Evolutionary conservation across 2,797 vertebrate species (phyloP).

Genomic region (Notolabrus celidotus): DNA sequence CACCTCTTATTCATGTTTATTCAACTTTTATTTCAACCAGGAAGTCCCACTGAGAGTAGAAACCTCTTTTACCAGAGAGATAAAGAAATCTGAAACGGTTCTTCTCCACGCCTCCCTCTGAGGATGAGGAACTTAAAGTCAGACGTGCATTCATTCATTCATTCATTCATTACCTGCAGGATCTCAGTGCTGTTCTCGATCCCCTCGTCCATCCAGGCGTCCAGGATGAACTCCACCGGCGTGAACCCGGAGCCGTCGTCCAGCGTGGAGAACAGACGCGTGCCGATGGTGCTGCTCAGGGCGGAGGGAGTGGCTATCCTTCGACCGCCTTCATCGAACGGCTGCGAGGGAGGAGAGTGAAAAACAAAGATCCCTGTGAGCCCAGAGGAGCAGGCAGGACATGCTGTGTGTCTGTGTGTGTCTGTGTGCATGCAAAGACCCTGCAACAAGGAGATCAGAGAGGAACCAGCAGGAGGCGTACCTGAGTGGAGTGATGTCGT

Average conservation of each 20-base stretch:
- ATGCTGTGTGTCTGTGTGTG: too few relatives aligned
- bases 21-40: too few relatives aligned
- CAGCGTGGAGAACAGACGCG: constrained; percentile 91
- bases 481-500: constrained; percentile 94
- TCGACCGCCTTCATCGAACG: constrained; percentile 93
- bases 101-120: too few relatives aligned
- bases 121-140: accelerated
- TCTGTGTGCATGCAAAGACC: too few relatives aligned
- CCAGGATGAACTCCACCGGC: constrained; percentile 88
- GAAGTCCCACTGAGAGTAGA: too few relatives aligned
- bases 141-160: not conserved
- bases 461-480: constrained; percentile 51
- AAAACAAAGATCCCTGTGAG: too few relatives aligned
- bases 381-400: too few relatives aligned
- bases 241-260: constrained; percentile 93
- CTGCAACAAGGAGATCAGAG: not conserved
- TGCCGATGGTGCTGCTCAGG: constrained; percentile 87
- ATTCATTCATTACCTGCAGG: constrained; percentile 87
- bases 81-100: too few relatives aligned
- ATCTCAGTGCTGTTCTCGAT: constrained; percentile 94
- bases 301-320: constrained; percentile 84
- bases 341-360: constrained; percentile 80
- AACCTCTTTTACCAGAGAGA: too few relatives aligned
- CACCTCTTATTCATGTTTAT: too few relatives aligned
- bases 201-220: constrained; percentile 95